Conservation (phyloP, 2,113 vertebrate species). For the Takifugu bimaculatus region DNA sequence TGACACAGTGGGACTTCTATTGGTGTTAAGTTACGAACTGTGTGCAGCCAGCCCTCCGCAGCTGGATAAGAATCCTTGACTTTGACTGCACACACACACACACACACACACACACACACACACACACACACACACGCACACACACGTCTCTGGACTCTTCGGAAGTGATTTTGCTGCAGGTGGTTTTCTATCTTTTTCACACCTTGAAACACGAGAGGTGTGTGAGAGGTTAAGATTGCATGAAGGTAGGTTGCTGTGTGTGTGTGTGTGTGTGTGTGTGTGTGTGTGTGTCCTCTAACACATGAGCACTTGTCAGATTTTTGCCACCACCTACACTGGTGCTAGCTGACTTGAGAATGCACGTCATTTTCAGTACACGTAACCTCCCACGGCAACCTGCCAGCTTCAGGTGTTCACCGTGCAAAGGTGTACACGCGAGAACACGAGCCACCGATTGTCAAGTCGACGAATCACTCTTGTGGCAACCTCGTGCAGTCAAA, state of each 20-base stretch:
- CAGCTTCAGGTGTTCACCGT: conserved; percentile 22
- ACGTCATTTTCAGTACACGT: conserved; percentile 38
- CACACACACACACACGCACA: conserved; percentile 55
- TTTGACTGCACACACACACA: conserved; percentile 12
- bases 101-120: neutral
- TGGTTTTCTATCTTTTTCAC: conserved; percentile 49
- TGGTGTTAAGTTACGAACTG: conserved; percentile 59
- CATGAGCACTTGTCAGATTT: neutral
- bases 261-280: neutral
- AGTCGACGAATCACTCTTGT: neutral
- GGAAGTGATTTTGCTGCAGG: conserved; percentile 53
- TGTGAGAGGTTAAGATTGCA: conserved; percentile 22
- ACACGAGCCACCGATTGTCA: neutral
- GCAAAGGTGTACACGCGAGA: conserved; percentile 3
- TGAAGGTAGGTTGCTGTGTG: neutral
- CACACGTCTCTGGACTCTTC: conserved; percentile 33
- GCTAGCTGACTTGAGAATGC: conserved; percentile 40
- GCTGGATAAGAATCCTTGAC: conserved; percentile 21
- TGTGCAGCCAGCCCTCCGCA: conserved; percentile 32
- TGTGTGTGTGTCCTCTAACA: conserved; percentile 11
- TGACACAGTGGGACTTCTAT: conserved; percentile 53
- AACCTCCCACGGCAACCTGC: conserved; percentile 34
- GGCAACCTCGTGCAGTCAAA: neutral
- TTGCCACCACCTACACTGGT: conserved; percentile 11
- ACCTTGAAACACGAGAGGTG: conserved; percentile 53